Base-by-base conservation (phyloP, 2,113 vertebrate genomes). In the Limnothrissa miodon region DNA sequence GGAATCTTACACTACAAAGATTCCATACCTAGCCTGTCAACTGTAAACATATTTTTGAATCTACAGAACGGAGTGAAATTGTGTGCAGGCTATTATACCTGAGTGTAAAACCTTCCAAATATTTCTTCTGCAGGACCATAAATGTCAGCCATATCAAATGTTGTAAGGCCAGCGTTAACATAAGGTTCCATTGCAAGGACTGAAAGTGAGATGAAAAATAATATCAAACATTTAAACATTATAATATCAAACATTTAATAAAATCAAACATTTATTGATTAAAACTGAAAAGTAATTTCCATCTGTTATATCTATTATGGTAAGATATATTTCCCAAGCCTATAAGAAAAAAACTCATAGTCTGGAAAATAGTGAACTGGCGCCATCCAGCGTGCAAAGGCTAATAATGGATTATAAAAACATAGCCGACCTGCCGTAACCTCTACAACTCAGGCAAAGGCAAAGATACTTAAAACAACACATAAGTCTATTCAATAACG, bases 111-210 rank as follows among this genome's bases (percentile, higher is more conserved):
- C 9, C 70, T 84, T 83, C 87, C 87, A 86, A 88, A 91, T 81
- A 90, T 89, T 74, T 92, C 88, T 74, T 92, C 92, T 83, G 90
- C 88, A 80, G 92, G 89, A 13, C 91, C 89, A 79, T 90, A 92
- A 78, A 89, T 89, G 45, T 90, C 90, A 53, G 89, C 91, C 88
- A 91, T 89, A 62, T 92, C 89, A 79, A 93, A 91, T 1, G 90
- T 87, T 78, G 90, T 92, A 23, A 92, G 83, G 53, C 87, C 89
- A 48, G 90, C 87, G 1, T 90, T 85, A 0, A 87, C 82, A 56
- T 92, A 88, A 4, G 79, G 83, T 86, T 89, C 88, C 90, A 90
- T 90, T 42, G 83, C 88, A 51, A 90, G 85, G 10, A 88, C 91
- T 91, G 83, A 42, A 86, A 53, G 48, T 21, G 62, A 13, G 46